Percentiles rank a stretch among this genome's conserved stretches.
These are phyloP conservation scores for Mobula birostris DNA, from an alignment of 2,113 vertebrate genomes.

Conservation along the genomic window DNA sequence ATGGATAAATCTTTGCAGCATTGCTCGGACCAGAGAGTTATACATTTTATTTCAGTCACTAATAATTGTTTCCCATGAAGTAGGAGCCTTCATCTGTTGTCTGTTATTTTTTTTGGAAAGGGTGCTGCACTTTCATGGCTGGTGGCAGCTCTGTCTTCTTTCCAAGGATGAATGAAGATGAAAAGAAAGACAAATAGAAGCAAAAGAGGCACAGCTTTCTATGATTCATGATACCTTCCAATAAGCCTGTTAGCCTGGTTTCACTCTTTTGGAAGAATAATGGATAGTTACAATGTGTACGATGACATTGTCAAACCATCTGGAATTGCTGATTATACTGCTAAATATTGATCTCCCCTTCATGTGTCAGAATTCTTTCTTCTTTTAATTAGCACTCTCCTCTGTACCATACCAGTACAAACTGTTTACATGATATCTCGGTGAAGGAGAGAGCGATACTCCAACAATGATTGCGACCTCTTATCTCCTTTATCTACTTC, in stretches of 20 bases:
- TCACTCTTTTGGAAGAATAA: constrained; percentile 64
- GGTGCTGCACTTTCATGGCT: constrained; percentile 42
- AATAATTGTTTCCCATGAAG: background rate
- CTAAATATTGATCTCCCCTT: constrained; percentile 99
- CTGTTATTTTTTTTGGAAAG: constrained; percentile 21
- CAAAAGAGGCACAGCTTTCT: constrained; percentile 66
- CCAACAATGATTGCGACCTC: constrained; percentile 93
- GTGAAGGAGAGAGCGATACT: constrained; percentile 66
- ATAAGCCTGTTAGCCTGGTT: constrained; percentile 65
- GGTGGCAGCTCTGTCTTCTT: constrained; percentile 67
- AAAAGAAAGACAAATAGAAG: constrained; percentile 79
- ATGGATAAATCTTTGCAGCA: background rate
- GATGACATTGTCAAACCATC: constrained; percentile 88
- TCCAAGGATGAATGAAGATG: constrained; percentile 89
- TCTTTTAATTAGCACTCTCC: constrained; percentile 98
- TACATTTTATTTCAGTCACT: constrained; percentile 28
- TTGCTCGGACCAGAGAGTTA: background rate
- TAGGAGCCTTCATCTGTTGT: background rate
- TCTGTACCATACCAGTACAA: constrained; percentile 81
- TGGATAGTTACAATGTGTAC: constrained; percentile 69
- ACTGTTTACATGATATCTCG: constrained; percentile 86
- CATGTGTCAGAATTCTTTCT: constrained; percentile 98
- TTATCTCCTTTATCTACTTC: constrained; percentile 87
- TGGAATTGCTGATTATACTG: constrained; percentile 93
- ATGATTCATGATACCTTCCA: constrained; percentile 83